Evolutionary conservation across 2,797 vertebrate species (phyloP).

Genomic region (Tapera naevia): DNA sequence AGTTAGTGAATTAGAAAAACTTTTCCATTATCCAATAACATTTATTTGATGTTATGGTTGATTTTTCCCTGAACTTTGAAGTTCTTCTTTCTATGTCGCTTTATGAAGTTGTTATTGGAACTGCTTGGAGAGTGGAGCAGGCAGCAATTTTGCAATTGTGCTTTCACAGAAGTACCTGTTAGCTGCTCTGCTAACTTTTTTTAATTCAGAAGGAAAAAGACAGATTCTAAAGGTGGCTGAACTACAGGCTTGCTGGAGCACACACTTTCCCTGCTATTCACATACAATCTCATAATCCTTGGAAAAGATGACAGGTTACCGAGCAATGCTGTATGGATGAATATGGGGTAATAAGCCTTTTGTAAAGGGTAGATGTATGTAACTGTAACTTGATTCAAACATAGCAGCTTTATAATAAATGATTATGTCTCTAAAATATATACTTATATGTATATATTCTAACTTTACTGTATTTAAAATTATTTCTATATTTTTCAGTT

Average conservation of each 20-base stretch:
- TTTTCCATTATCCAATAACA: not conserved
- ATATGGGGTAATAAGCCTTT: not conserved
- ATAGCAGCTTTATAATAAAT: not conserved
- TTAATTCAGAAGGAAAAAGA: not conserved
- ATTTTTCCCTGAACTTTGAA: not conserved
- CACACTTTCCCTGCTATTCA: not conserved
- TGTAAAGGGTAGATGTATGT: not conserved
- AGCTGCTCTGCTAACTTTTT: not conserved
- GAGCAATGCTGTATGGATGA: not conserved
- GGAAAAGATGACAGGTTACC: not conserved
- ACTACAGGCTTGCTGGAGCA: not conserved
- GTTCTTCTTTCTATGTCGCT: not conserved
- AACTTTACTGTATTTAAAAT: not conserved
- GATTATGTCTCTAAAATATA: not conserved
- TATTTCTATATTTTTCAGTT: not conserved
- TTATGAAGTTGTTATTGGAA: not conserved
- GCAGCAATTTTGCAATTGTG: rapidly evolving
- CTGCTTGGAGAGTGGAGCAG: not conserved
- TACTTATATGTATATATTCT: not conserved
- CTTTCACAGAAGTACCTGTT: not conserved
- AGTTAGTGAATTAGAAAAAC: not conserved
- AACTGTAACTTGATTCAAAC: not conserved
- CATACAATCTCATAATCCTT: not conserved
- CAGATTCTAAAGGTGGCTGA: not conserved
- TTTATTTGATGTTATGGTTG: not conserved